phyloP scores from a whole-genome alignment of 2,888 invertebrate species.

The Caenorhabditis sp. region DNA sequence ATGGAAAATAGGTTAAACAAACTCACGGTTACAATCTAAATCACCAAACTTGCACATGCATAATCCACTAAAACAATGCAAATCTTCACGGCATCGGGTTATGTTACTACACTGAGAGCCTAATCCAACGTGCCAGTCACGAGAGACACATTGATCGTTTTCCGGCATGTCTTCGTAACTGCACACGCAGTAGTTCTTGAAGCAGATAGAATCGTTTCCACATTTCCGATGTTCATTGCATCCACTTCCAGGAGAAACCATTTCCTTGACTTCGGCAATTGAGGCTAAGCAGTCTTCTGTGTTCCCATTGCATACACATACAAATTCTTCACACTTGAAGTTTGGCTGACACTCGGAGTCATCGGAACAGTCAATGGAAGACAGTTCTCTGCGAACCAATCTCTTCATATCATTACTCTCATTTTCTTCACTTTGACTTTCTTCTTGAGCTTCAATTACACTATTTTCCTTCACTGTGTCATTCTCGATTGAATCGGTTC shows the following conservation, averaged over 20 bases:
- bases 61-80: constrained; percentile 71
- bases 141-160: constrained; percentile 65
- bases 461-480: background rate
- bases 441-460: constrained; percentile 2
- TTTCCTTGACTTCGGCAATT: background rate
- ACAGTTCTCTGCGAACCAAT: constrained; percentile 42
- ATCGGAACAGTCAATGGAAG: constrained; percentile 46
- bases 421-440: constrained; percentile 4
- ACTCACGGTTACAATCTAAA: constrained; percentile 70
- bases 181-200: constrained; percentile 68
- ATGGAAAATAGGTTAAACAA: constrained; percentile 7
- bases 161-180: constrained; percentile 66
- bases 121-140: constrained; percentile 63
- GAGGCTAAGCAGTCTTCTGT: constrained; percentile 51
- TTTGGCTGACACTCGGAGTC: constrained; percentile 66
- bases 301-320: constrained; percentile 65
- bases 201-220: constrained; percentile 66
- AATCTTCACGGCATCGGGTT: constrained; percentile 66
- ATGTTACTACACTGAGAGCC: constrained; percentile 66
- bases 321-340: constrained; percentile 60
- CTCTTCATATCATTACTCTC: constrained; percentile 16
- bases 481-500: constrained; percentile 11
- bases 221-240: constrained; percentile 64
- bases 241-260: constrained; percentile 47
- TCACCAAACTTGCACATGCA: constrained; percentile 74